These are phyloP conservation scores for Pleuronectes platessa DNA, from an alignment of 2,113 vertebrate genomes.

Conservation along the genomic window DNA sequence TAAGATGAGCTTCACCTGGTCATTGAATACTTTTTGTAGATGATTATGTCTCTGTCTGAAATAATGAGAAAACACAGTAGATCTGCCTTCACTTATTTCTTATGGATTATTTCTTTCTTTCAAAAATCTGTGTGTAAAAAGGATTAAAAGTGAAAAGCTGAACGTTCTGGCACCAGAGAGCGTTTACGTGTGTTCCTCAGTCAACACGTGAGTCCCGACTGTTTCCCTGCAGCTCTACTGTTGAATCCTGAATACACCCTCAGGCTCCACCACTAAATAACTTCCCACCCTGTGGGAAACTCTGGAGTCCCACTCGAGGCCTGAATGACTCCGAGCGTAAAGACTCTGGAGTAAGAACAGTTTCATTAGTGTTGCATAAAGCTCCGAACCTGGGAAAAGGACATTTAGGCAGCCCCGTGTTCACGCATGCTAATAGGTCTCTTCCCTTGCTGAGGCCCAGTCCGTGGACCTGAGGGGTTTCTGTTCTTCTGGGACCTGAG, in stretches of 20 bases:
- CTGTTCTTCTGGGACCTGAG: too few species aligned
- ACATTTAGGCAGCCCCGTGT: not conserved
- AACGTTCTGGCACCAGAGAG: not conserved
- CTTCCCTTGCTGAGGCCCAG: not conserved
- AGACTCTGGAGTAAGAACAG: slow-evolving; percentile 13
- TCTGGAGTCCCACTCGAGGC: slow-evolving; percentile 4
- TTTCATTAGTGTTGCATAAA: slow-evolving; percentile 34
- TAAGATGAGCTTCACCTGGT: too few species aligned
- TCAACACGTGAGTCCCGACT: not conserved
- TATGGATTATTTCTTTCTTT: too few species aligned
- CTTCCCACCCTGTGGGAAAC: slow-evolving; percentile 44
- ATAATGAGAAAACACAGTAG: too few species aligned
- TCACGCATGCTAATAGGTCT: too few species aligned
- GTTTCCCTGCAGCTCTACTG: not conserved
- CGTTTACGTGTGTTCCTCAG: not conserved
- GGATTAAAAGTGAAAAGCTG: not conserved
- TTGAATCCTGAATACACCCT: not conserved
- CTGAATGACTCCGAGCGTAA: slow-evolving; percentile 43
- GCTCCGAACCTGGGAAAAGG: slow-evolving; percentile 42
- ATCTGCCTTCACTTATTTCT: too few species aligned
- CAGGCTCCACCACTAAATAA: not conserved
- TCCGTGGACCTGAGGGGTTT: not conserved
- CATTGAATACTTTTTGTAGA: too few species aligned
- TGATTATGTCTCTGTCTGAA: too few species aligned
- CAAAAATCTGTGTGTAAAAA: too few species aligned